Percentiles rank a stretch among this genome's conserved stretches.
Conservation (phyloP, 1,140 invertebrate species). For the Lepidurus couesii region DNA sequence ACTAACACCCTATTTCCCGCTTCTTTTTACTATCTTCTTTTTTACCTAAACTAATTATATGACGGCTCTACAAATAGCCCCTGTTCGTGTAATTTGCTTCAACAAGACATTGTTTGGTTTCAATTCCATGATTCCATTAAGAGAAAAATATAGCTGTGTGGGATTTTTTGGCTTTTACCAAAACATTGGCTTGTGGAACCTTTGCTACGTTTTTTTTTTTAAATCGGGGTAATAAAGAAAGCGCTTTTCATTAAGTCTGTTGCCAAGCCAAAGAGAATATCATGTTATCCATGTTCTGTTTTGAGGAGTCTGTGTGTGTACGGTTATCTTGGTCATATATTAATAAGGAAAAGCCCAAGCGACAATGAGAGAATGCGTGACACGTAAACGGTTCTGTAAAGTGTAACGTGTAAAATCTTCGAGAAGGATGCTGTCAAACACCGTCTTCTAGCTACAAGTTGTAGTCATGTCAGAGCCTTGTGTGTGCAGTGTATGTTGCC, state of each 20-base stretch:
- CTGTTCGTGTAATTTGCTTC: neutral
- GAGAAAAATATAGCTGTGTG: no score
- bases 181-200: no score
- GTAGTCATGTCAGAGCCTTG: neutral
- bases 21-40: neutral
- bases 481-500: neutral
- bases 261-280: no score
- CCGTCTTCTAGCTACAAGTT: neutral
- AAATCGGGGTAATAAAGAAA: no score
- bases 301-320: neutral
- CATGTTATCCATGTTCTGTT: no score
- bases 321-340: neutral
- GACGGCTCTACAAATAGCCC: neutral
- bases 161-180: no score
- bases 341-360: neutral
- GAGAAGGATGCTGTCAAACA: conserved; percentile 14
- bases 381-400: neutral
- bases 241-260: no score
- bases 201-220: no score
- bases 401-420: conserved; percentile 6
- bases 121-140: no score
- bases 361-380: neutral
- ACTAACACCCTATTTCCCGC: neutral
- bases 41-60: conserved; percentile 7
- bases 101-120: no score